Conservation (phyloP, 2,888 invertebrate species). For the Entomobrya proxima region DNA sequence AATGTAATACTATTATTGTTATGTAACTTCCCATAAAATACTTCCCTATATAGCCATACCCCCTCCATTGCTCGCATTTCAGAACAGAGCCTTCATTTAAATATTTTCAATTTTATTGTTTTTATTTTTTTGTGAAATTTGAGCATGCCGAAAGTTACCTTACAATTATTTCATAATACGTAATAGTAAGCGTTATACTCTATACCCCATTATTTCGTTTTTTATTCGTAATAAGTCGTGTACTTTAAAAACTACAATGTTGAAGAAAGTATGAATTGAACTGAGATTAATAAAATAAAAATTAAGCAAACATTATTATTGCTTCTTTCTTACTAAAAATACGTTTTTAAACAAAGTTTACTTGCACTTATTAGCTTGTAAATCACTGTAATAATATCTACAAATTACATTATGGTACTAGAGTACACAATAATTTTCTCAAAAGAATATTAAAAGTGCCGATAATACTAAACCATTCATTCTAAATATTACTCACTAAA, state of each 20-base stretch:
- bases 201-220: too few relatives aligned
- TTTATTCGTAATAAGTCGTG: background rate
- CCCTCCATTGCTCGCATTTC: slow-evolving; percentile 1
- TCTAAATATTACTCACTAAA: too few relatives aligned
- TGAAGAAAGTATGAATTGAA: too few relatives aligned
- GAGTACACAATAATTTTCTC: too few relatives aligned
- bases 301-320: too few relatives aligned
- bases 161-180: background rate
- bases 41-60: slow-evolving; percentile 5
- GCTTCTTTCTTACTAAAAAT: background rate
- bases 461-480: too few relatives aligned
- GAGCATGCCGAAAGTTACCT: background rate
- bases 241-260: too few relatives aligned
- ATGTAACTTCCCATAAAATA: slow-evolving; percentile 19
- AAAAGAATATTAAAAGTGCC: too few relatives aligned
- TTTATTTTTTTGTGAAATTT: slow-evolving; percentile 11
- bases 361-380: background rate
- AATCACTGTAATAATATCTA: background rate
- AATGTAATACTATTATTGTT: background rate
- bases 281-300: too few relatives aligned
- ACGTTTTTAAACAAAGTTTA: background rate
- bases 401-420: background rate
- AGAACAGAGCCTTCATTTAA: slow-evolving; percentile 16
- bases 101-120: background rate
- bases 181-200: background rate